Evolutionary conservation across 2,113 vertebrate genomes (phyloP).

Genomic region (Corvus hawaiiensis): DNA sequence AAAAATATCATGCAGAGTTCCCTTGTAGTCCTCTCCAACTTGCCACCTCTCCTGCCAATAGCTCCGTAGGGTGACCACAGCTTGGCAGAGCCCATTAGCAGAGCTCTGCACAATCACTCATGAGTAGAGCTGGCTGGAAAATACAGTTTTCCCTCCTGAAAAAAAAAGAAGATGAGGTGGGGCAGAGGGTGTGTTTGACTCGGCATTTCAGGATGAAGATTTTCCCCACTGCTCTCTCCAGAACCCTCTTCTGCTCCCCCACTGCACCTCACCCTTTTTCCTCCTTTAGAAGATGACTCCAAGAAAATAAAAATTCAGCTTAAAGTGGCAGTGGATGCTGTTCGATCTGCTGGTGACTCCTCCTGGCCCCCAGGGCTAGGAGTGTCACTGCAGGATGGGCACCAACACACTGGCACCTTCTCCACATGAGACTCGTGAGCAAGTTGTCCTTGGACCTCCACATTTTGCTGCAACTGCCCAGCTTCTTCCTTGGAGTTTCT

Average conservation of each 20-base stretch:
- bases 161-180: neutral
- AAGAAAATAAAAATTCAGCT: neutral
- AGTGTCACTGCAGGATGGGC: neutral
- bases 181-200: neutral
- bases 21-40: slow-evolving; percentile 49
- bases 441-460: neutral
- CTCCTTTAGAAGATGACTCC: neutral
- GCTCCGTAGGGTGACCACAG: slow-evolving; percentile 42
- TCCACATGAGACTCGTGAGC: neutral
- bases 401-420: neutral
- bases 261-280: neutral
- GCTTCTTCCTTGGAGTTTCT: neutral
- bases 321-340: neutral
- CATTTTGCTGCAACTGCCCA: neutral
- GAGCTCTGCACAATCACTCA: slow-evolving; percentile 26
- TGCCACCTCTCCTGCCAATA: slow-evolving; percentile 45
- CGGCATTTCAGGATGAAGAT: neutral
- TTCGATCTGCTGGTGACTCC: neutral
- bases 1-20: slow-evolving; percentile 55
- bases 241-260: neutral
- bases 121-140: slow-evolving; percentile 1
- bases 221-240: neutral
- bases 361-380: neutral
- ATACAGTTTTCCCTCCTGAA: neutral
- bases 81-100: slow-evolving; percentile 52